Conservation (phyloP, 2,888 invertebrate species). For the Meiosimyza platycephala region DNA sequence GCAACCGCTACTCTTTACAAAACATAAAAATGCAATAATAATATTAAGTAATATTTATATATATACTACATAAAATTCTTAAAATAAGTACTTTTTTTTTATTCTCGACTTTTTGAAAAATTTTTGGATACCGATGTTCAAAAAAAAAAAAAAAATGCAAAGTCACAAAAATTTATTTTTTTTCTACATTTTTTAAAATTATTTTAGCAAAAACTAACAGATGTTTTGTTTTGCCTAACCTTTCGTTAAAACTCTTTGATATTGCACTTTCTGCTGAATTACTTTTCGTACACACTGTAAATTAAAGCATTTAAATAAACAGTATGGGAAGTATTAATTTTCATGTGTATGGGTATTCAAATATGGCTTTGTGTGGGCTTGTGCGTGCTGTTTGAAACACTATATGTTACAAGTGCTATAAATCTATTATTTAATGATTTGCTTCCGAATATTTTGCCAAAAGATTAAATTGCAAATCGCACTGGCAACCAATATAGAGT, state of each 20-base stretch:
- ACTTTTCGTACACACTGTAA: not conserved
- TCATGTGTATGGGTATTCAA: conserved; percentile 9
- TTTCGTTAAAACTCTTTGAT: conserved; percentile 12
- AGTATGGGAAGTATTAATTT: too few relatives aligned
- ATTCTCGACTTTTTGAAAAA: too few relatives aligned
- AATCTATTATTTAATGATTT: conserved; percentile 64
- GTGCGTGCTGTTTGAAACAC: conserved; percentile 42
- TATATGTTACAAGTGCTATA: conserved; percentile 57
- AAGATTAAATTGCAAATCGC: conserved; percentile 55
- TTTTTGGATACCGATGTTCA: too few relatives aligned
- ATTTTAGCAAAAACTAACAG: too few relatives aligned
- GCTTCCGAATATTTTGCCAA: conserved; percentile 64
- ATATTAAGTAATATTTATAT: too few relatives aligned
- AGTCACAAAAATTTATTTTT: too few relatives aligned
- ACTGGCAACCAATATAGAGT: not conserved
- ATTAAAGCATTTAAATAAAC: conserved; percentile 3
- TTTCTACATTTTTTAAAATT: too few relatives aligned
- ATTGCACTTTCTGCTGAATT: conserved; percentile 6
- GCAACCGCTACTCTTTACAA: too few relatives aligned
- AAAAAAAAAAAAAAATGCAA: too few relatives aligned
- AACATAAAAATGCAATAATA: too few relatives aligned
- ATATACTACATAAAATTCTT: too few relatives aligned
- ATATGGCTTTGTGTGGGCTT: not conserved
- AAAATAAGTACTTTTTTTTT: too few relatives aligned
- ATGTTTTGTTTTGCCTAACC: not conserved